These are phyloP conservation scores for Dunckerocampus dactyliophorus DNA, from an alignment of 2,113 vertebrate species.

Conservation along the genomic window DNA sequence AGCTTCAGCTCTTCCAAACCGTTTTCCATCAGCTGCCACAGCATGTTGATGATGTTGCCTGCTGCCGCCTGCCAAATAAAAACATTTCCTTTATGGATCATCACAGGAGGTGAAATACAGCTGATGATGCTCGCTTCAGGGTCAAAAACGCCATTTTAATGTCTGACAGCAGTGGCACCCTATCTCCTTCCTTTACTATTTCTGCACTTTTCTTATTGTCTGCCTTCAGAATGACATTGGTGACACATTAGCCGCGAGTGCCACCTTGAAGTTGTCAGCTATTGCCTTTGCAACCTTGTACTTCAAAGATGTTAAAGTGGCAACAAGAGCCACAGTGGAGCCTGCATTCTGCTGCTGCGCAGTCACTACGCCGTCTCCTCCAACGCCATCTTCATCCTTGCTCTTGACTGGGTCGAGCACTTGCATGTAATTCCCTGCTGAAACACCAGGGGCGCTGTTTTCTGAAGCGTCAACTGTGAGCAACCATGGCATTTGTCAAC, in stretches of 20 bases:
- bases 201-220: background rate
- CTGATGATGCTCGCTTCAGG: conserved; percentile 20
- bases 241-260: no score
- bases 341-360: no score
- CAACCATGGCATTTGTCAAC: no score
- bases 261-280: background rate
- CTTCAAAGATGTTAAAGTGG: conserved; percentile 1
- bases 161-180: conserved; percentile 19
- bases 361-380: no score
- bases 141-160: conserved; percentile 6
- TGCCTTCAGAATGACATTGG: no score
- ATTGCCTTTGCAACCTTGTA: background rate
- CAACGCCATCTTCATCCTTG: no score
- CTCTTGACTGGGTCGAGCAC: no score
- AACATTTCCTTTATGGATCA: background rate
- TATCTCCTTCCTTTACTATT: conserved; percentile 16
- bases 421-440: no score
- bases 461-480: no score
- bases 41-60: conserved; percentile 98
- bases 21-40: conserved; percentile 99
- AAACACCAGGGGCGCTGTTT: no score
- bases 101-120: conserved; percentile 10
- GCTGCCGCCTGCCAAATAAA: conserved; percentile 82
- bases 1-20: conserved; percentile 96
- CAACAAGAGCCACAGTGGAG: background rate